These are phyloP conservation scores for Listronotus oregonensis DNA, from an alignment of 1,140 invertebrate species.

Conservation along the genomic window DNA sequence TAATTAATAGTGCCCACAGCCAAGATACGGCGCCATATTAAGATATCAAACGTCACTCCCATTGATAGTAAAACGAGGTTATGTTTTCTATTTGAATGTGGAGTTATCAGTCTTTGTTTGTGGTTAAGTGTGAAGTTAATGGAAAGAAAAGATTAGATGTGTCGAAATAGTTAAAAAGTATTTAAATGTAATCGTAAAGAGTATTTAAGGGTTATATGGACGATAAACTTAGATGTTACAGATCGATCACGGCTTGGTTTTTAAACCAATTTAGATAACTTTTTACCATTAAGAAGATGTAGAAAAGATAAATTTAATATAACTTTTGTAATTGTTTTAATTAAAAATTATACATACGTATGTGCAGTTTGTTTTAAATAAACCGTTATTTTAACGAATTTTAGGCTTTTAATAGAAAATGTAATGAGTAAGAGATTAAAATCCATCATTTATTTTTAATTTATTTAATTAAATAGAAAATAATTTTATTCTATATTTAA, in stretches of 20 bases:
- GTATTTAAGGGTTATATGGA: not conserved
- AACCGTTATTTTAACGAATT: no score
- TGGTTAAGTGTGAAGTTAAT: constrained; percentile 36
- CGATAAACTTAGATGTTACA: not conserved
- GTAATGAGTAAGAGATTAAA: no score
- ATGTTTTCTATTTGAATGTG: not conserved
- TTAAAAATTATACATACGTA: no score
- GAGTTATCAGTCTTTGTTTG: constrained; percentile 12
- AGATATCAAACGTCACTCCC: constrained; percentile 32
- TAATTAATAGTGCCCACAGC: constrained; percentile 36
- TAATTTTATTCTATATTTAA: no score
- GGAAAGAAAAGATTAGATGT: constrained; percentile 36
- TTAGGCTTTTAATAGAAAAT: no score
- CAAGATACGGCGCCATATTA: constrained; percentile 37
- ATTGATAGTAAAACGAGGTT: constrained; percentile 14
- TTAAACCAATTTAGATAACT: constrained; percentile 5
- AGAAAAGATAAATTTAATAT: no score
- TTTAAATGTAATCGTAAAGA: constrained; percentile 27
- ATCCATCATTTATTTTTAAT: no score
- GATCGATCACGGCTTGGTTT: constrained; percentile 4
- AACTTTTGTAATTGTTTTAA: no score
- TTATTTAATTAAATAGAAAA: no score
- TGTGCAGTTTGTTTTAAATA: no score
- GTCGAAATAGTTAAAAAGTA: constrained; percentile 38
- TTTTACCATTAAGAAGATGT: not conserved